Percentiles rank a stretch among this genome's conserved stretches.
These are phyloP conservation scores for Oryctolagus cuniculus DNA, from an alignment of 2,113 vertebrate species.

Conservation along the genomic window DNA sequence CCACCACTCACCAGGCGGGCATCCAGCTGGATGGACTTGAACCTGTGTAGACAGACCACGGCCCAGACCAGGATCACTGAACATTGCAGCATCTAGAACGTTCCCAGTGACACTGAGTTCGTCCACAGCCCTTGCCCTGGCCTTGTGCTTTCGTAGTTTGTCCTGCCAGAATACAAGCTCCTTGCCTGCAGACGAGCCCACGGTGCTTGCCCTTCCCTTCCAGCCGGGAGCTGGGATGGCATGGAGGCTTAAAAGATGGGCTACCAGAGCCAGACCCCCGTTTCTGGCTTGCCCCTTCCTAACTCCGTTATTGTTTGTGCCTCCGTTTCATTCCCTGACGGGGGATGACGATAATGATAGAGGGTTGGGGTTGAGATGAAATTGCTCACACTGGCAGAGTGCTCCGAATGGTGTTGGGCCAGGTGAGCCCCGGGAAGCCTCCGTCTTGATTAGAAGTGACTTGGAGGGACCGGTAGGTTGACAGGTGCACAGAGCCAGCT, in stretches of 20 bases:
- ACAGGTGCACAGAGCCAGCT: not conserved
- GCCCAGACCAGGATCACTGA: not conserved
- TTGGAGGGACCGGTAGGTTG: not conserved
- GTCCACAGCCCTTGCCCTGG: not conserved
- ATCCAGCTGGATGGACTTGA: not conserved
- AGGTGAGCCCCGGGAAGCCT: not conserved
- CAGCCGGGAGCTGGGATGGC: not conserved
- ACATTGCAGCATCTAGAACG: not conserved
- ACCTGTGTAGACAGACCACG: not conserved
- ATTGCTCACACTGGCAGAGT: accelerated
- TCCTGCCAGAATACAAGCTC: not conserved
- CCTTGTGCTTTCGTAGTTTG: not conserved
- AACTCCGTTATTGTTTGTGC: not conserved
- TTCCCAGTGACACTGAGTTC: not conserved
- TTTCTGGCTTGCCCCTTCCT: not conserved
- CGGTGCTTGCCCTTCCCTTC: not conserved
- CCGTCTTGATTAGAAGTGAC: not conserved
- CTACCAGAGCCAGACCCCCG: not conserved
- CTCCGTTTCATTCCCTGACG: not conserved
- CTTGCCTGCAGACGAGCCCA: not conserved
- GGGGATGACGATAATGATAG: not conserved
- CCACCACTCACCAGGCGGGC: not conserved
- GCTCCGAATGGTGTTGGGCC: not conserved
- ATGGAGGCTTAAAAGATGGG: not conserved
- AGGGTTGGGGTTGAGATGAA: not conserved